Evolutionary conservation across 2,113 vertebrate genomes (phyloP).

Genomic region (Sciurus niger): DNA sequence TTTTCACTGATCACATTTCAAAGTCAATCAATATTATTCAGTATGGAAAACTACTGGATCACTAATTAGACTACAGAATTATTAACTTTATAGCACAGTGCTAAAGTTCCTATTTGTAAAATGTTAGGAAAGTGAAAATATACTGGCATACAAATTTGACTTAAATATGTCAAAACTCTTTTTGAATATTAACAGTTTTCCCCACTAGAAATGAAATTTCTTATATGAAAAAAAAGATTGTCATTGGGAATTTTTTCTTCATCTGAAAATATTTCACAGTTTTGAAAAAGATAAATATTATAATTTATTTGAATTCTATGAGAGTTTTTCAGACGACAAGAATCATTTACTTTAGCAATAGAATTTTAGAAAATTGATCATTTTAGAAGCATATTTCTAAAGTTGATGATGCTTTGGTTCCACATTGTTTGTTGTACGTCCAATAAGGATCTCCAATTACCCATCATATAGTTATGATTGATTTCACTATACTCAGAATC

Average conservation of each 20-base stretch:
- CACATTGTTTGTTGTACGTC: background rate
- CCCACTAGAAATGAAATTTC: background rate
- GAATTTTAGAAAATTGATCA: background rate
- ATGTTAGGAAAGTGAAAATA: background rate
- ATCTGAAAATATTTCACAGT: background rate
- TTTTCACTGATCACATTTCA: slow-evolving; percentile 15
- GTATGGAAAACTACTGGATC: background rate
- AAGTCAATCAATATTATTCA: background rate
- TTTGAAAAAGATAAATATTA: background rate
- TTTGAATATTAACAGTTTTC: background rate
- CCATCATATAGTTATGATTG: background rate
- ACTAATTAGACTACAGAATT: background rate
- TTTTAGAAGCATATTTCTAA: background rate
- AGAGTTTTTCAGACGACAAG: background rate
- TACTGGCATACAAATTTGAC: background rate
- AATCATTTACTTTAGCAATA: background rate
- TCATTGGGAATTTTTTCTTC: background rate
- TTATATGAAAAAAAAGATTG: background rate
- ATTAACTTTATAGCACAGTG: background rate
- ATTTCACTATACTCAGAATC: background rate
- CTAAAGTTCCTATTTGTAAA: background rate
- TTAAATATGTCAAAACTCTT: background rate
- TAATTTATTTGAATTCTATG: background rate
- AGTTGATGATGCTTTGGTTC: background rate
- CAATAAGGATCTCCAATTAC: background rate